Conservation (phyloP, 2,113 vertebrate genomes). For the Ascaphus truei region DNA sequence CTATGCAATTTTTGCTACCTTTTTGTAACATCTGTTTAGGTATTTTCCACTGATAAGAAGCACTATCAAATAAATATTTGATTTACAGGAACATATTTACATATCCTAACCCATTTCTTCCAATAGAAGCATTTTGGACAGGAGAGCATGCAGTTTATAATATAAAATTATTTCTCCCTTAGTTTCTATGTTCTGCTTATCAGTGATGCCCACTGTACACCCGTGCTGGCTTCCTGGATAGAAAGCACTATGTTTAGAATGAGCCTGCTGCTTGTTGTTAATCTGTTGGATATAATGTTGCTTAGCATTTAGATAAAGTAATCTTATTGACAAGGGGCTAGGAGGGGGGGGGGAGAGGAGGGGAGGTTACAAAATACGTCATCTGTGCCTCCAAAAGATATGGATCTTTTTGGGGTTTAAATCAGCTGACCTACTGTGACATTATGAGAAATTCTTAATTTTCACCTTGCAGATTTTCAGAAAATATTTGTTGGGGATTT, state of each 20-base stretch:
- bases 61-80: slow-evolving; percentile 19
- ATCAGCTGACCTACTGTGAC: too few species aligned
- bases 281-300: slow-evolving; percentile 8
- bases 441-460: too few species aligned
- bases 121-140: neutral
- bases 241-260: neutral
- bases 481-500: too few species aligned
- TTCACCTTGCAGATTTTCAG: too few species aligned
- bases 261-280: slow-evolving; percentile 7
- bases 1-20: too few species aligned
- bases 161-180: slow-evolving; percentile 8
- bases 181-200: slow-evolving; percentile 9
- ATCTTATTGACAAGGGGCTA: slow-evolving; percentile 16
- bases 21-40: neutral
- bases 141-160: neutral
- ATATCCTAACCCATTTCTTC: slow-evolving; percentile 9
- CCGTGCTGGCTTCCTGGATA: neutral
- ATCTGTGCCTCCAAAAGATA: slow-evolving; percentile 7
- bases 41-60: slow-evolving; percentile 10
- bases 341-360: too few species aligned
- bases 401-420: too few species aligned
- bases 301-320: slow-evolving; percentile 28
- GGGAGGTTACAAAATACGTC: neutral
- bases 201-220: neutral
- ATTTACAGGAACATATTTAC: slow-evolving; percentile 5